These are phyloP conservation scores for Dermochelys coriacea DNA, from an alignment of 2,797 vertebrate genomes.

Conservation along the genomic window DNA sequence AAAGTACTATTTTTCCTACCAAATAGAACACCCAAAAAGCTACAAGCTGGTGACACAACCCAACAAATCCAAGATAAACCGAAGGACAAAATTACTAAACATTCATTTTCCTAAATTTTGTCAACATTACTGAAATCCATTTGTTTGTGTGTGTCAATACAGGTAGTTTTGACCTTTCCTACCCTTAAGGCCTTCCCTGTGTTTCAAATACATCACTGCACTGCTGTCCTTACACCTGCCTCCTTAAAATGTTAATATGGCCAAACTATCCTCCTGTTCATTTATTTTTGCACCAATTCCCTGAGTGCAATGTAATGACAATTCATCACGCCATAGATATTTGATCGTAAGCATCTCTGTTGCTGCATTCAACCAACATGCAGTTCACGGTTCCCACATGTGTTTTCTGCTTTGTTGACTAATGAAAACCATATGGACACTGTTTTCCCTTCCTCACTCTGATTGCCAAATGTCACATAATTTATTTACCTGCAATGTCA, in stretches of 20 bases:
- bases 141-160: neutral
- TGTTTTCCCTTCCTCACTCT: neutral
- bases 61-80: neutral
- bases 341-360: neutral
- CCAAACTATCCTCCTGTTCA: neutral
- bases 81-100: neutral
- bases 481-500: slow-evolving; percentile 90
- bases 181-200: neutral
- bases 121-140: neutral
- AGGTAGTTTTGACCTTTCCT: neutral
- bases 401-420: neutral
- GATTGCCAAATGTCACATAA: neutral
- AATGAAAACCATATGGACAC: neutral
- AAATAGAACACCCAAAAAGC: neutral
- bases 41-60: neutral
- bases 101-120: neutral
- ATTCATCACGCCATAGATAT: neutral
- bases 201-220: neutral
- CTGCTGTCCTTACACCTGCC: neutral
- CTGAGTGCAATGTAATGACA: neutral
- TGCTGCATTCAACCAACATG: neutral
- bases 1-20: neutral
- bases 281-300: neutral
- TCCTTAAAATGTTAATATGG: neutral
- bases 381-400: neutral